Evolutionary conservation across 1,140 invertebrate genomes (phyloP), one percentile per base, ranked within the genome.

Genomic region (Papilio xuthus): DNA sequence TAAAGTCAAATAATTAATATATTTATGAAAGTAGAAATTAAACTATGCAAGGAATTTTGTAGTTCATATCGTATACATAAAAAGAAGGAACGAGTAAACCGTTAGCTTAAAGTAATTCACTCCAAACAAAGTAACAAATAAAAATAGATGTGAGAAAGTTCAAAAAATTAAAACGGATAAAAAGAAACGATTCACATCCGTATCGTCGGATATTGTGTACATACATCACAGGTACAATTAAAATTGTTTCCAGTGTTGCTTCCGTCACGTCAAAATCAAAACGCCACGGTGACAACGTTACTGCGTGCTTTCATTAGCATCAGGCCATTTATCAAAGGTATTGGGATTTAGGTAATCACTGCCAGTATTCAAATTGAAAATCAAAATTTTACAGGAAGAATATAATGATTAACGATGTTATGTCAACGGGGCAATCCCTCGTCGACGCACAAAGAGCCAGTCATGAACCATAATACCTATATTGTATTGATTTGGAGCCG

Each of bases 391-490:
- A 85, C 80, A 77, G 83, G 84, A 88, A 89, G 88, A 91, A 91
- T 87, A 81, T 84, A 86, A 81, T 92, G 92, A 93, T 93, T 93
- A 92, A 93, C 89, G 90, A 93, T 87, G 85, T 81, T 77, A 81
- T 88, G 89, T 89, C 88, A 88, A 85, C 80, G 79, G 75, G 81
- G 79, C 80, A 84, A 80, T 85, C 87, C 87, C 86, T 82, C 83
- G 84, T 85, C 86, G 85, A 63, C 77, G 78, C 80, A 85, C 86
- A 86, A 90, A 88, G 82, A 83, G 76, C 88, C 77, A 92, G 90
- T 93, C 90, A 92, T 88, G 85, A 84, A 71, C 88, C 87, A 89
- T 93, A 93, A 93, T 90, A 88, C 89, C 88, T 88, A 91, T 87
- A 87, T 86, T 89, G 84, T 89, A 90, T 88, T 82, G 83, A 84